Conservation (phyloP, 2,888 invertebrate genomes). For the Automeris io region DNA sequence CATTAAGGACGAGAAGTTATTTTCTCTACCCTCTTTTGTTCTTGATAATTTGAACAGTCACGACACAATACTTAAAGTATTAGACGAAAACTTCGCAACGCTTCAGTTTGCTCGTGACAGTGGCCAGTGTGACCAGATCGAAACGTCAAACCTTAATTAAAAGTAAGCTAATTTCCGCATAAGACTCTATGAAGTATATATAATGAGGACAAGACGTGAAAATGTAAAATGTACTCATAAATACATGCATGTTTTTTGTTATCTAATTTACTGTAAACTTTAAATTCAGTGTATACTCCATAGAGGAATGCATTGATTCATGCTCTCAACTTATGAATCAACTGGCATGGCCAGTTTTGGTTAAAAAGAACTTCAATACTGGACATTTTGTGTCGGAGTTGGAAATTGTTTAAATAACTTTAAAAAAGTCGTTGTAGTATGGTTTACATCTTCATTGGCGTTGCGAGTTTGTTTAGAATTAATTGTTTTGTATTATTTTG, state of each 20-base stretch:
- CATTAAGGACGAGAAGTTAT: too few species aligned
- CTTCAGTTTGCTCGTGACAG: too few species aligned
- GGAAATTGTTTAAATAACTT: conserved; percentile 27
- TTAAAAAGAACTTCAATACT: conserved; percentile 22
- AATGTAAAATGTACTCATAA: background rate
- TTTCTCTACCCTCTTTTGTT: too few species aligned
- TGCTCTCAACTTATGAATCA: conserved; percentile 34
- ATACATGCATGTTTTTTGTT: background rate
- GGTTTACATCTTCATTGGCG: background rate
- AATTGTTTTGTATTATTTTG: background rate
- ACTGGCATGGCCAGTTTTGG: conserved; percentile 24
- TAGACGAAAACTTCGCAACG: too few species aligned
- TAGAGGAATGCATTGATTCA: conserved; percentile 24
- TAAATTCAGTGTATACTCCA: background rate
- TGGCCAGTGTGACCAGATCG: too few species aligned
- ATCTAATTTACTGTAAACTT: conserved; percentile 1
- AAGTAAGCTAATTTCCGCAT: too few species aligned
- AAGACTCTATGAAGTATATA: too few species aligned
- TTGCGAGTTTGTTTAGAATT: background rate
- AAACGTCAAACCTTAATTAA: too few species aligned
- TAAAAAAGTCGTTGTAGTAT: background rate
- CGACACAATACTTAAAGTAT: too few species aligned
- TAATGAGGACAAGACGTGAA: too few species aligned
- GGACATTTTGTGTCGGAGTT: conserved; percentile 20
- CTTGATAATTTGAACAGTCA: too few species aligned